Percentiles rank a stretch among this genome's conserved stretches.
Conservation (phyloP, 1,140 invertebrate species). For the Caenorhabditis briggsae region DNA sequence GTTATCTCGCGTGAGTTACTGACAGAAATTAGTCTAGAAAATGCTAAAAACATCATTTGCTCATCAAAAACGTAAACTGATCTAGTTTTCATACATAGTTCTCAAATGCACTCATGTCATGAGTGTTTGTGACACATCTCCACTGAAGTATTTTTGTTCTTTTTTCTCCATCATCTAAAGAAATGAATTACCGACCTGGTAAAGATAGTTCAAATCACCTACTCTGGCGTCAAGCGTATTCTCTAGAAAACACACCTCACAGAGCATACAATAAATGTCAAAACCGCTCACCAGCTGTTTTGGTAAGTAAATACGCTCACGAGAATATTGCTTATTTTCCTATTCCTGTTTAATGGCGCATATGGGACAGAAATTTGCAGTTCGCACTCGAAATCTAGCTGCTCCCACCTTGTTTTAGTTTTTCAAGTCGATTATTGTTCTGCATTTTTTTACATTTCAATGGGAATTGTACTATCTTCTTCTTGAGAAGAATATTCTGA, state of each 20-base stretch:
- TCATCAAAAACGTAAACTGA: background rate
- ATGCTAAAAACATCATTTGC: background rate
- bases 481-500: too few relatives aligned
- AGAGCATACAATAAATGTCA: background rate
- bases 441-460: too few relatives aligned
- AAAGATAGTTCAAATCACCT: background rate
- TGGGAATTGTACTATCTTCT: too few relatives aligned
- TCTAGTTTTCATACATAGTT: background rate
- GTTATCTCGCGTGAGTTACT: constrained; percentile 5
- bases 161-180: background rate
- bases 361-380: too few relatives aligned
- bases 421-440: too few relatives aligned
- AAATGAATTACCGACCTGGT: background rate
- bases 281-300: background rate
- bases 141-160: background rate
- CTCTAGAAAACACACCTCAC: background rate
- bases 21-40: background rate
- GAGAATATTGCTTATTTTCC: background rate
- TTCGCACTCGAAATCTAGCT: too few relatives aligned
- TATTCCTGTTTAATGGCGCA: background rate
- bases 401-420: too few relatives aligned
- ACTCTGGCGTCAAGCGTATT: background rate
- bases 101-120: too few relatives aligned
- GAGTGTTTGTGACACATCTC: background rate
- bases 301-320: background rate